Base-by-base conservation (phyloP, 2,888 invertebrate genomes). In the Athrips mouffetella region DNA sequence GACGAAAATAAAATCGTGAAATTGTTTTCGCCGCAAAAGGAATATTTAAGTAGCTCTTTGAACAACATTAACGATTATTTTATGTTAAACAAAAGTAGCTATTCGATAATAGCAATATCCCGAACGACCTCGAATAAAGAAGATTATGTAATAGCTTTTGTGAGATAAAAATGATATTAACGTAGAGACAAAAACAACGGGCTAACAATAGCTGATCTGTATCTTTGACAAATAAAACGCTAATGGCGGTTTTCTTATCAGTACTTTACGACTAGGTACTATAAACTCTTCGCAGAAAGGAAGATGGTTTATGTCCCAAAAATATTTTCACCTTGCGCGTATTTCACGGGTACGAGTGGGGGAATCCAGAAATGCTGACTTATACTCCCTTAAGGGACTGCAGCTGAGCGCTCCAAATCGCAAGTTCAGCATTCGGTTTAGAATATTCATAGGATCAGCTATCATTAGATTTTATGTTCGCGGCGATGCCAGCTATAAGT, bases 391-490 rank as follows among this genome's bases (percentile, higher is more conserved):
- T 58, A 45, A 45, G 63, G 52, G 61, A 58, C 55, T 45, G 46
- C 50, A 60, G 53, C 55, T 55, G 62, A 63, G 52, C 58, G 60
- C 55, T 58, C 58, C 57, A 65, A 65, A 66, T 64, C 62, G 62
- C 54, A 56, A 55, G 48, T 51, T 59, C 56, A 60, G 59, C 58
- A 49, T 54, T 57, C 59, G 70, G 65, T 72, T 72, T 68, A 70
- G 70, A 77, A 79, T 76, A 82, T 79, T 80, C 75, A 81, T 77
- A 72, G 66, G 62, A 74, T 67, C 53, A 63, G 57, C 67, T 62
- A 62, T 69, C 79, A 80, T 78, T 76, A 78, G 71, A 73, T 75
- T 80, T 77, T 68, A 74, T 65, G 66, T 70, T 59, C 57, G 65
- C 55, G 68, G 62, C 66, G 67, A 59, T 70, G 65, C 67, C 65